These are phyloP conservation scores for Diarsia rubi DNA, from an alignment of 2,888 invertebrate genomes.

Conservation along the genomic window DNA sequence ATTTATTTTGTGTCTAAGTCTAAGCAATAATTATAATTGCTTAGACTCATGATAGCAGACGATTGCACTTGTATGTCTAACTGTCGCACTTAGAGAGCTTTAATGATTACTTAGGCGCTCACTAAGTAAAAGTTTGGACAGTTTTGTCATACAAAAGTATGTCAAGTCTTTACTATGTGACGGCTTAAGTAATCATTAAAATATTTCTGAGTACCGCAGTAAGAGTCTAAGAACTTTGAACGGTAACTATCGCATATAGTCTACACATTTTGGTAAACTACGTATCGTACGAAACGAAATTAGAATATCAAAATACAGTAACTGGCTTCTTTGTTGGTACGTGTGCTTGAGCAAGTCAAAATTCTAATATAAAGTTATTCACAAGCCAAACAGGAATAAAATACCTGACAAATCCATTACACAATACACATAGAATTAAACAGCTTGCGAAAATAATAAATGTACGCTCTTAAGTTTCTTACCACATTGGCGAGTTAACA, in stretches of 20 bases:
- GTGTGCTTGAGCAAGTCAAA: neutral
- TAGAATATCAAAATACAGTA: neutral
- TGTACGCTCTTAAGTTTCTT: conserved; percentile 69
- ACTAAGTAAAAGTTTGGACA: too few relatives aligned
- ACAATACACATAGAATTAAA: conserved; percentile 51
- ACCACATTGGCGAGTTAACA: conserved; percentile 73
- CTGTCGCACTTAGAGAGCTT: too few relatives aligned
- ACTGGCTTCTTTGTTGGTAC: neutral
- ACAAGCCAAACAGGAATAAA: conserved; percentile 27
- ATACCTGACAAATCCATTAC: conserved; percentile 52
- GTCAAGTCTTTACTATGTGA: too few relatives aligned
- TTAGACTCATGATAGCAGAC: neutral
- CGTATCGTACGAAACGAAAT: neutral
- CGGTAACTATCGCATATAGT: neutral
- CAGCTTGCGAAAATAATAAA: conserved; percentile 73
- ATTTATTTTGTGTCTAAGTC: conserved; percentile 4
- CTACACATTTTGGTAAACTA: neutral
- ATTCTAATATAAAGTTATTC: neutral
- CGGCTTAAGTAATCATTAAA: too few relatives aligned
- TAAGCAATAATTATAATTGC: conserved; percentile 5
- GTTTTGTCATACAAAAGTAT: too few relatives aligned
- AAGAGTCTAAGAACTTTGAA: neutral
- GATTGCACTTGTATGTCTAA: too few relatives aligned
- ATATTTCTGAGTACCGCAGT: too few relatives aligned
- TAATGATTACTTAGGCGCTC: too few relatives aligned